Conservation (phyloP, 30 jellyfish, hydroid and myxozoan genomes). For the Turritopsis rubra region DNA sequence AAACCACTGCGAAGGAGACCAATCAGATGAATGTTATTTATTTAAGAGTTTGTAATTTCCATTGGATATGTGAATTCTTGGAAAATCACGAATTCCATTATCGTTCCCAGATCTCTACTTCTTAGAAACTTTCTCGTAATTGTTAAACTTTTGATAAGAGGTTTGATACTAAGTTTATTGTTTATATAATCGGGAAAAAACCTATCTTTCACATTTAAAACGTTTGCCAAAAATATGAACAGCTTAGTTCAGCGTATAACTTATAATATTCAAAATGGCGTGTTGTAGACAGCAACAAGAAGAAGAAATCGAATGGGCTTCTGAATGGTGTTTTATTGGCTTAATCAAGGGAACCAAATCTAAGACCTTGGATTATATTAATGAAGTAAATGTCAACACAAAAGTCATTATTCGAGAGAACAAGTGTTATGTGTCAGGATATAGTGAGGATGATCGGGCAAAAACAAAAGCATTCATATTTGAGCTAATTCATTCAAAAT, state of each 20-base stretch:
- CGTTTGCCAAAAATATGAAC: neutral
- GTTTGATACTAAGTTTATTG: neutral
- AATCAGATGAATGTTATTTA: neutral
- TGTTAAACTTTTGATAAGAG: too few species aligned
- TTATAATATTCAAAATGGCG: neutral
- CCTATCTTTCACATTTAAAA: neutral
- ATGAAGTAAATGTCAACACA: neutral
- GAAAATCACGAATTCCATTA: neutral
- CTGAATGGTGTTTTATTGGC: neutral
- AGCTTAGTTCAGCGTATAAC: neutral
- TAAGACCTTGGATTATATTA: neutral
- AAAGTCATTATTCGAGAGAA: neutral
- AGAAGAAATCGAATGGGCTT: neutral
- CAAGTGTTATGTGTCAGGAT: neutral
- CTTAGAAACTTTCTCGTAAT: neutral
- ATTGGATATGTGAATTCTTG: neutral
- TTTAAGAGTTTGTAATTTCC: neutral
- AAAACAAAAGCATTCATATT: neutral
- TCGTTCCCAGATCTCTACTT: neutral
- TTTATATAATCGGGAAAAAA: neutral
- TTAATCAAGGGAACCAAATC: too few species aligned
- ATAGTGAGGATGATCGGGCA: neutral
- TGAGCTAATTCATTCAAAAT: neutral
- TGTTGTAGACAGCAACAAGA: neutral
- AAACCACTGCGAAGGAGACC: neutral